Percentiles rank a stretch among this genome's conserved stretches.
phyloP scores from a whole-genome alignment of 2,888 invertebrate genomes.

The Machimus atricapillus region DNA sequence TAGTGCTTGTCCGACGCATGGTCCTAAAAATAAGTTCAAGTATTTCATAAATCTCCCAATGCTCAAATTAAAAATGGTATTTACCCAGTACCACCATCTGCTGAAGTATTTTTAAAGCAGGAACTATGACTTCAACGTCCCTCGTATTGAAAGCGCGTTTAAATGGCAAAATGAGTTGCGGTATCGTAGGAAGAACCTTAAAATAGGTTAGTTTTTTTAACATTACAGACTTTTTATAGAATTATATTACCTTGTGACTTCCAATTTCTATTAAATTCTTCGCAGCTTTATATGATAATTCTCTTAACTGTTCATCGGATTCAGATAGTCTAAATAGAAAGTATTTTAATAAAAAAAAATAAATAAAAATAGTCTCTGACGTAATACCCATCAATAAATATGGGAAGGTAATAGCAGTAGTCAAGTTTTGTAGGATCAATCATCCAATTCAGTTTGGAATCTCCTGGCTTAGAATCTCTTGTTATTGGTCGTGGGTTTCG shows the following conservation, averaged over 20 bases:
- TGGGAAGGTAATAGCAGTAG: constrained; percentile 91
- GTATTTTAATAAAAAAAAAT: background rate
- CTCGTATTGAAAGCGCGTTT: constrained; percentile 90
- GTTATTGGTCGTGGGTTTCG: constrained; percentile 48
- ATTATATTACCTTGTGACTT: constrained; percentile 69
- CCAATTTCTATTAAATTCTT: constrained; percentile 82
- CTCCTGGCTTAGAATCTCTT: background rate
- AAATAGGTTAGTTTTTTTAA: background rate
- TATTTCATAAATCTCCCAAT: background rate
- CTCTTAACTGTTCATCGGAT: constrained; percentile 79
- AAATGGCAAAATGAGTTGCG: constrained; percentile 90
- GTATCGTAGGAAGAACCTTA: constrained; percentile 80
- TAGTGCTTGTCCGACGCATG: constrained; percentile 83
- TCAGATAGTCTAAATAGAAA: constrained; percentile 69
- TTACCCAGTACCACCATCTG: constrained; percentile 69
- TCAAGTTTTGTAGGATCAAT: constrained; percentile 68
- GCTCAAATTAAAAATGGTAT: too few species aligned
- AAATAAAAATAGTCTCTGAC: background rate
- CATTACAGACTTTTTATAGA: background rate
- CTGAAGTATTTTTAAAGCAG: constrained; percentile 83
- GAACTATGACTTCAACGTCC: constrained; percentile 79
- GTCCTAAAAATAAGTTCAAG: constrained; percentile 51
- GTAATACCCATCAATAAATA: constrained; percentile 85
- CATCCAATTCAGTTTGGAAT: constrained; percentile 56
- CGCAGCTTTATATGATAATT: constrained; percentile 85